A percentile compares a stretch with the other conserved stretches of the same genome.
These are phyloP conservation scores for Alosa alosa DNA, from an alignment of 2,113 vertebrate species.

Conservation along the genomic window DNA sequence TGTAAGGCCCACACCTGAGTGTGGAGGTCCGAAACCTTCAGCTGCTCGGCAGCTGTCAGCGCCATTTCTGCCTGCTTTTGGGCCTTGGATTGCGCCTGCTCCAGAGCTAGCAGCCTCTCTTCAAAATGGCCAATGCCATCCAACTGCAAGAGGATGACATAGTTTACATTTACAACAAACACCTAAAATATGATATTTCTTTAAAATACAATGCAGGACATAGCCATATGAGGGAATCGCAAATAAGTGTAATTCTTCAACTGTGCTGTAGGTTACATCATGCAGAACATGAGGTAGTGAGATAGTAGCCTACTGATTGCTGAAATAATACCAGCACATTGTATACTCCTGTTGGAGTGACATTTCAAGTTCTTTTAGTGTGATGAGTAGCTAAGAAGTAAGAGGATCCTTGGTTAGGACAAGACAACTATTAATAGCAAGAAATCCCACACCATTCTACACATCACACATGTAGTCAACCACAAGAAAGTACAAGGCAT, in stretches of 20 bases:
- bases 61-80: constrained; percentile 43
- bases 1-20: constrained; percentile 47
- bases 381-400: not conserved
- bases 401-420: constrained; percentile 8
- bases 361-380: constrained; percentile 6
- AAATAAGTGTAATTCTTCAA: no score
- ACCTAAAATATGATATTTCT: not conserved
- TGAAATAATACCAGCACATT: not conserved
- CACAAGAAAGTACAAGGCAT: not conserved
- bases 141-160: constrained; percentile 30
- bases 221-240: not conserved
- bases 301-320: not conserved
- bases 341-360: not conserved
- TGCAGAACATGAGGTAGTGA: not conserved
- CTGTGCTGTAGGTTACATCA: no score
- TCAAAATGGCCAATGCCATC: constrained; percentile 39
- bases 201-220: not conserved
- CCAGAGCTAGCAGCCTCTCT: constrained; percentile 46
- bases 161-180: not conserved
- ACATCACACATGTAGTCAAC: not conserved
- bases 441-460: constrained; percentile 7
- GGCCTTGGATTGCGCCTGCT: constrained; percentile 43
- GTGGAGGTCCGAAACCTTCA: constrained; percentile 44
- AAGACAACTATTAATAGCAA: constrained; percentile 17
- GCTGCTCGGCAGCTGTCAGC: constrained; percentile 43